These are phyloP conservation scores for Zaprionus africanus DNA, from an alignment of 1,140 invertebrate genomes.

Conservation along the genomic window DNA sequence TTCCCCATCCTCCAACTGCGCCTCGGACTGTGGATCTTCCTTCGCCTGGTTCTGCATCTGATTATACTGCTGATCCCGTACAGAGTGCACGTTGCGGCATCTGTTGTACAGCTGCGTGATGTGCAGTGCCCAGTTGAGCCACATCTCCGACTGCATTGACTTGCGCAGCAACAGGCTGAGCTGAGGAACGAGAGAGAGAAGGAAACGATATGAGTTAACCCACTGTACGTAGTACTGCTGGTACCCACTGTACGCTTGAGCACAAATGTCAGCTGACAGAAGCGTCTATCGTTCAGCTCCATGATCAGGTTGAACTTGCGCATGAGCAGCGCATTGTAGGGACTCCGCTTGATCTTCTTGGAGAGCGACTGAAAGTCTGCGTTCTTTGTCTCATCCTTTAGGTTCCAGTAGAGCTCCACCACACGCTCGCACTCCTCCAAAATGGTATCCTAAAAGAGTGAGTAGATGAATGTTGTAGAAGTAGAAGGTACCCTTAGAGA, in stretches of 20 bases:
- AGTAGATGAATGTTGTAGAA: neutral
- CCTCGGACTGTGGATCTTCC: neutral
- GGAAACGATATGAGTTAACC: neutral
- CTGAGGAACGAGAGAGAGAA: slow-evolving; percentile 22
- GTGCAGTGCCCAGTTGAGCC: slow-evolving; percentile 77
- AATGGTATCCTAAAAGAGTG: slow-evolving; percentile 61
- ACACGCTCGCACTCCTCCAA: slow-evolving; percentile 79
- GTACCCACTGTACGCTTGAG: slow-evolving; percentile 74
- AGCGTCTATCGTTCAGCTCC: slow-evolving; percentile 75
- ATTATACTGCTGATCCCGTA: slow-evolving; percentile 1
- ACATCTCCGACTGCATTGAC: slow-evolving; percentile 76
- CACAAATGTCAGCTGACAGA: slow-evolving; percentile 81
- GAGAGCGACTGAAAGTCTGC: slow-evolving; percentile 74
- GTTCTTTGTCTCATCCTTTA: slow-evolving; percentile 75
- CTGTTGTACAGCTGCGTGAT: slow-evolving; percentile 78
- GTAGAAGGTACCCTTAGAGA: neutral
- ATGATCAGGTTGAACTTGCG: slow-evolving; percentile 74
- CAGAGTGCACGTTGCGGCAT: slow-evolving; percentile 60
- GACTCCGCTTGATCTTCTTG: slow-evolving; percentile 82
- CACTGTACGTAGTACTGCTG: neutral
- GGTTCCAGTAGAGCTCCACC: slow-evolving; percentile 75
- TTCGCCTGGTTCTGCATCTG: slow-evolving; percentile 15
- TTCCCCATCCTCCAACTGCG: slow-evolving; percentile 40
- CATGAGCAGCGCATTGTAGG: slow-evolving; percentile 80
- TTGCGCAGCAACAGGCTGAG: slow-evolving; percentile 68